A percentile compares a stretch with the other conserved stretches of the same genome.
phyloP scores from a whole-genome alignment of 2,113 vertebrate species.

The Psilopsiagon aurifrons region DNA sequence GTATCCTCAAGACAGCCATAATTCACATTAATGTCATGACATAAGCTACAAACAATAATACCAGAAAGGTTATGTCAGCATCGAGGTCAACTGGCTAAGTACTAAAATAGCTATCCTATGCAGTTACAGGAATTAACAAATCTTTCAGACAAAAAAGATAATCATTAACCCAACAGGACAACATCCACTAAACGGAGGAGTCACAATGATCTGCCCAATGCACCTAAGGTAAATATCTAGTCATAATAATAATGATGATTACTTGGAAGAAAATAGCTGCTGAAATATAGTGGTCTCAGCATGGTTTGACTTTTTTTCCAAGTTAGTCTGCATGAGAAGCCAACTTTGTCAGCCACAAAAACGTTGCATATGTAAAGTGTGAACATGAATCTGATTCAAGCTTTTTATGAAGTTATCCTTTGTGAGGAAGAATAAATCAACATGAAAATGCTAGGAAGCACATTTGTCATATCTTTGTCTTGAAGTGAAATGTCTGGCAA shows the following conservation, averaged over 20 bases:
- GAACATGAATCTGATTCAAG: constrained; percentile 49
- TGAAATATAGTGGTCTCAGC: background rate
- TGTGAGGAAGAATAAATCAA: constrained; percentile 11
- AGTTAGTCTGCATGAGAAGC: background rate
- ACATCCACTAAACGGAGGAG: background rate
- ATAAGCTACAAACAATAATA: background rate
- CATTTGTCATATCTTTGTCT: background rate
- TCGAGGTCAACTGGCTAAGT: background rate
- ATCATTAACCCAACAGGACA: background rate
- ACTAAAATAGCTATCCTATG: background rate
- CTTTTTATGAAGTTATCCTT: constrained; percentile 32
- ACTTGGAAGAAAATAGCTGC: background rate
- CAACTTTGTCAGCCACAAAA: background rate
- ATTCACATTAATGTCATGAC: constrained; percentile 21
- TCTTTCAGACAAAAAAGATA: constrained; percentile 14
- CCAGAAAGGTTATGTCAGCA: constrained; percentile 27
- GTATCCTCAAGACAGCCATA: constrained; percentile 30
- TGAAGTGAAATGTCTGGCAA: constrained; percentile 25
- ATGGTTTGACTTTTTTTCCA: background rate
- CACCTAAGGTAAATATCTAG: constrained; percentile 27
- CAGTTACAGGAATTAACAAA: constrained; percentile 32
- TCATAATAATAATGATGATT: constrained; percentile 24
- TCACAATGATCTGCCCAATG: background rate
- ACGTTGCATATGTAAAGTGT: background rate
- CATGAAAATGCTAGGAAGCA: constrained; percentile 1